Evolutionary conservation across 2,113 vertebrate species (phyloP), one percentile per base, ranked within the genome.

Genomic region (Poeciliopsis prolifica): DNA sequence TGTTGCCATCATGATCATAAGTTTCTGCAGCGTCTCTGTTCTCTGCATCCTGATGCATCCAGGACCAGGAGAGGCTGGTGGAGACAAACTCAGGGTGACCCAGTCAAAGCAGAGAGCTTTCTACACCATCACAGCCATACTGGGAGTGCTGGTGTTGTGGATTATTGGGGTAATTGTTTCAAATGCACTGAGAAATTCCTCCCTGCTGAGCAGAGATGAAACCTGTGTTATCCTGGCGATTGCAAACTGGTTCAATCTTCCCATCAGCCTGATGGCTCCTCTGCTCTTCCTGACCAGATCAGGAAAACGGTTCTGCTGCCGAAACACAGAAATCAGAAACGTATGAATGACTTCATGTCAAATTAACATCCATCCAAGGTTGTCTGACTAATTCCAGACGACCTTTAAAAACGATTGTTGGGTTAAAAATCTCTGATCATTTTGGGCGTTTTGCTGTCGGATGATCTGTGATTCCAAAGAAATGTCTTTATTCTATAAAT

Each of bases 91-190:
- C 10, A 22, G 0, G 1, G 70, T 72, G 0, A 29, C 75, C 75
- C 3, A 81, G 28, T 75, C 70, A 28, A 90, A 88, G 65, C n/a
- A 60, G 37, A 80, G 65, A 29, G 77, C 78, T 35, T 85, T 79
- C 60, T 0, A 63, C 48, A 79, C 67, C 17, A 69, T 88, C 11
- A 9, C 29, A 14, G 29, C 8, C 5, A 79, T 86, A 26, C 30
- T 33, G 17, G 62, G 3, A 2, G 66, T 37, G 28, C 6, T 86
- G 1, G 4, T 75, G 70, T 12, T 81, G 0, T 65, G 62, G 29
- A 70, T 86, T 54, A 3, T 51, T 3, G 54, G 14, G 1, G 19
- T 73, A 2, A 5, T 79, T 5, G 8, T 48, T 61, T 24, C 9
- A 4, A 24, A 1, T 22, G 3, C 1, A 33, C 3, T 78, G 10